Percentiles rank a stretch among this genome's conserved stretches.
These are phyloP conservation scores for Lagria hirta DNA, from an alignment of 2,888 invertebrate genomes.

Conservation along the genomic window DNA sequence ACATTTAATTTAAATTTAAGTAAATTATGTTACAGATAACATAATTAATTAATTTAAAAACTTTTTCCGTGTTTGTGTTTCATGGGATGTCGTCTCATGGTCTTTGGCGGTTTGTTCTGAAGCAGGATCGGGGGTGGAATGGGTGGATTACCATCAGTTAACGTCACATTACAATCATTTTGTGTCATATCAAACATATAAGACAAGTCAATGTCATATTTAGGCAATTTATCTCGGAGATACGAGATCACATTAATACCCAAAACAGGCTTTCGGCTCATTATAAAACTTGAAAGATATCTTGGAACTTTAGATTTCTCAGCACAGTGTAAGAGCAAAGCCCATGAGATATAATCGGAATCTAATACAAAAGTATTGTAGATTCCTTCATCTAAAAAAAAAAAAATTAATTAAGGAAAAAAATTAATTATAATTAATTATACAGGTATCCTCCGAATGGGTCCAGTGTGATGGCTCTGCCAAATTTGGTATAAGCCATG, in stretches of 20 bases:
- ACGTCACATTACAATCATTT: slow-evolving; percentile 59
- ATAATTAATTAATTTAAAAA: no score
- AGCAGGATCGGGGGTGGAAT: slow-evolving; percentile 9
- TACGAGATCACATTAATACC: slow-evolving; percentile 73
- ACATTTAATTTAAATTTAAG: no score
- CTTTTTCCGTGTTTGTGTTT: slow-evolving; percentile 53
- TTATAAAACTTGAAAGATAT: slow-evolving; percentile 79
- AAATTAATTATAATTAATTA: slow-evolving; percentile 1
- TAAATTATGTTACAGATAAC: no score
- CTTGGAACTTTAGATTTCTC: slow-evolving; percentile 77
- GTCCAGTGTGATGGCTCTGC: slow-evolving; percentile 81
- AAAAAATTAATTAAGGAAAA: slow-evolving; percentile 16
- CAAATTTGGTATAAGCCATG: slow-evolving; percentile 77
- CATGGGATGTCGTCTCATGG: slow-evolving; percentile 54
- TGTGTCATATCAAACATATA: slow-evolving; percentile 84
- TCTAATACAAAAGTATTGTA: slow-evolving; percentile 87
- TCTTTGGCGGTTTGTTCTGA: slow-evolving; percentile 34
- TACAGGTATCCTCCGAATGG: slow-evolving; percentile 84
- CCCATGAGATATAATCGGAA: slow-evolving; percentile 82
- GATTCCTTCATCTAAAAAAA: slow-evolving; percentile 74
- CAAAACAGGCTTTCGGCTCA: slow-evolving; percentile 65
- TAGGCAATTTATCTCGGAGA: slow-evolving; percentile 73
- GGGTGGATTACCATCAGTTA: background rate
- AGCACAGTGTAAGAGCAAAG: slow-evolving; percentile 81
- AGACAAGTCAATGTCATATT: slow-evolving; percentile 81